Conservation (phyloP, 2,888 invertebrate genomes). For the Drosophila hamatofila region DNA sequence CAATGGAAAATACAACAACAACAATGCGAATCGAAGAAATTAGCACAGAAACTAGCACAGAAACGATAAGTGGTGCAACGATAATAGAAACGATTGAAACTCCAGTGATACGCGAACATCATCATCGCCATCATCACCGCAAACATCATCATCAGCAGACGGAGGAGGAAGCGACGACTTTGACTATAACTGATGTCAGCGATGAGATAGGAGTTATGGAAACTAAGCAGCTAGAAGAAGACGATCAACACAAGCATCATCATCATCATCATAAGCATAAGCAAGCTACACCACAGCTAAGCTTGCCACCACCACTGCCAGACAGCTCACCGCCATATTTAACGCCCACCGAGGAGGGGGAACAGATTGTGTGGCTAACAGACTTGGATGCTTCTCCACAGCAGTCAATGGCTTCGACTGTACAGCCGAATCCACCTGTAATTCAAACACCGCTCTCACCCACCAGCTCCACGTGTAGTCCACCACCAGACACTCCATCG, state of each 20-base stretch:
- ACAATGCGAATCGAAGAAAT: conserved; percentile 58
- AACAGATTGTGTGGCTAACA: conserved; percentile 32
- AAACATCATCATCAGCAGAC: conserved; percentile 32
- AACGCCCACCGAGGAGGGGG: conserved; percentile 53
- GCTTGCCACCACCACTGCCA: conserved; percentile 62
- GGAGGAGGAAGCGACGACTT: conserved; percentile 22
- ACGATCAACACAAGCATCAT: conserved; percentile 2
- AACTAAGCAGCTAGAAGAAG: conserved; percentile 14
- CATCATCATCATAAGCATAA: conserved; percentile 17
- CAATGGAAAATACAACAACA: conserved; percentile 38
- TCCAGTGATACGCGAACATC: conserved; percentile 31
- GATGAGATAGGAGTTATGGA: conserved; percentile 37
- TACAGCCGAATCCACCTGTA: not conserved
- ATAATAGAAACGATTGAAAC: conserved; percentile 47
- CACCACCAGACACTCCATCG: conserved; percentile 2
- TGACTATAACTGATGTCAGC: conserved; percentile 42
- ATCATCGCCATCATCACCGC: conserved; percentile 40
- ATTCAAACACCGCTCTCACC: conserved; percentile 15
- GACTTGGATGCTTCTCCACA: conserved; percentile 35
- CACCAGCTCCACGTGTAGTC: conserved; percentile 10
- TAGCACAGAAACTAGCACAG: conserved; percentile 43
- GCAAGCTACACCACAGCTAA: conserved; percentile 37
- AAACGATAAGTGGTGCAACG: conserved; percentile 31
- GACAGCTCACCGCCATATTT: conserved; percentile 52
- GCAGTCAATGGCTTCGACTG: conserved; percentile 3